Conservation (phyloP, 2,797 vertebrate genomes). For the Aphelocoma californica region DNA sequence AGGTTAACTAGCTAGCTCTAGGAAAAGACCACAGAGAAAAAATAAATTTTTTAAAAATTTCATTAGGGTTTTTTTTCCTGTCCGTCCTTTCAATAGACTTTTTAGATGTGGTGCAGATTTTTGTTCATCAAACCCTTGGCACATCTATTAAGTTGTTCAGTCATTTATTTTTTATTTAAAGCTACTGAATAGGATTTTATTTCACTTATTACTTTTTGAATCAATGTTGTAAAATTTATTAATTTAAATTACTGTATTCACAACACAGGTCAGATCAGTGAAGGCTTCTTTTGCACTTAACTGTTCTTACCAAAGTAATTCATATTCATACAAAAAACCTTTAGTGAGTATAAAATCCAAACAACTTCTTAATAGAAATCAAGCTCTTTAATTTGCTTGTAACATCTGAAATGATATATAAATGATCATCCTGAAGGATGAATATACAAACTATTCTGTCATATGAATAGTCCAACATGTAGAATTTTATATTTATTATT, state of each 20-base stretch:
- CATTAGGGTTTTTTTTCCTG: accelerated
- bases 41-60: not conserved
- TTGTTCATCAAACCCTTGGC: not conserved
- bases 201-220: not conserved
- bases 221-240: not conserved
- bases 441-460: not conserved
- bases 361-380: not conserved
- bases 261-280: not conserved
- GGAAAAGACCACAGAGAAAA: not conserved
- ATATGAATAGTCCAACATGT: not conserved
- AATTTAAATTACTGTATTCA: not conserved
- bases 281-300: not conserved
- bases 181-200: not conserved
- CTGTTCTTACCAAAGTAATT: not conserved
- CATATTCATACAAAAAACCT: not conserved
- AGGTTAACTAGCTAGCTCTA: not conserved
- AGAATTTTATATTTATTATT: not conserved
- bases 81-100: not conserved
- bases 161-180: not conserved
- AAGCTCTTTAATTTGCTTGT: not conserved
- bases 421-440: not conserved
- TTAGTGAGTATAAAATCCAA: not conserved
- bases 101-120: not conserved
- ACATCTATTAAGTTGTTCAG: not conserved
- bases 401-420: not conserved